phyloP scores from a whole-genome alignment of 2,797 vertebrate genomes.

The Selene dorsalis region DNA sequence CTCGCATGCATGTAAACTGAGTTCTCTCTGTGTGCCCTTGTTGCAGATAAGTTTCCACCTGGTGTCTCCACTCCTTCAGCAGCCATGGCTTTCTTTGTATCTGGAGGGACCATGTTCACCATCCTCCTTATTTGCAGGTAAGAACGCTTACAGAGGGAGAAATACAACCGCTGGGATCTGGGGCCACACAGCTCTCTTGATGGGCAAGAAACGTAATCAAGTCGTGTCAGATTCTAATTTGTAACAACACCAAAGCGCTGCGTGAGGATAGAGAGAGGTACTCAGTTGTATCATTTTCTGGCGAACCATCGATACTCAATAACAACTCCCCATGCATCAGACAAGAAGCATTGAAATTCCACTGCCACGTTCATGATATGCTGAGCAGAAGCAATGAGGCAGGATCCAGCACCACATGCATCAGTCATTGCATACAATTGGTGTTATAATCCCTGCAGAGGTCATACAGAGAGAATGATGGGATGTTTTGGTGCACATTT shows the following conservation, averaged over 20 bases:
- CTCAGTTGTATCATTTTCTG: conserved; percentile 22
- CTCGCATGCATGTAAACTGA: conserved; percentile 27
- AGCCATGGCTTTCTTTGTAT: conserved; percentile 78
- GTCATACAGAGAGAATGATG: conserved; percentile 64
- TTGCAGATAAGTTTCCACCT: conserved; percentile 81
- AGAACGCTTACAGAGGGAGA: conserved; percentile 46
- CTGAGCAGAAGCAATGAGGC: conserved; percentile 60
- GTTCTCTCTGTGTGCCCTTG: conserved; percentile 51
- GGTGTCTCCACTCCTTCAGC: conserved; percentile 56
- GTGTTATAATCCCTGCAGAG: conserved; percentile 66
- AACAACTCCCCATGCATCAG: conserved; percentile 33
- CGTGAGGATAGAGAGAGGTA: conserved; percentile 7
- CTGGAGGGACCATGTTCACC: conserved; percentile 74
- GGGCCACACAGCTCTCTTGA: conserved; percentile 23
- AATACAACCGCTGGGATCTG: conserved; percentile 37
- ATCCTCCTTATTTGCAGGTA: conserved; percentile 86
- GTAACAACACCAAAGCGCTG: conserved; percentile 17
- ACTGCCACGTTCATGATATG: conserved; percentile 23
- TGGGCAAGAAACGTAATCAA: conserved; percentile 38
- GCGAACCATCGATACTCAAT: conserved; percentile 44
- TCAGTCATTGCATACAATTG: conserved; percentile 53
- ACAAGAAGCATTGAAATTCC: conserved; percentile 38
- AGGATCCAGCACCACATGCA: conserved; percentile 51
- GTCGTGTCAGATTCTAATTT: conserved; percentile 50
- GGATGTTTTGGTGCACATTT: conserved; percentile 71